Percentiles rank a stretch among this genome's conserved stretches.
These are phyloP conservation scores for Machaerirhynchus nigripectus DNA, from an alignment of 2,113 vertebrate species.

Conservation along the genomic window DNA sequence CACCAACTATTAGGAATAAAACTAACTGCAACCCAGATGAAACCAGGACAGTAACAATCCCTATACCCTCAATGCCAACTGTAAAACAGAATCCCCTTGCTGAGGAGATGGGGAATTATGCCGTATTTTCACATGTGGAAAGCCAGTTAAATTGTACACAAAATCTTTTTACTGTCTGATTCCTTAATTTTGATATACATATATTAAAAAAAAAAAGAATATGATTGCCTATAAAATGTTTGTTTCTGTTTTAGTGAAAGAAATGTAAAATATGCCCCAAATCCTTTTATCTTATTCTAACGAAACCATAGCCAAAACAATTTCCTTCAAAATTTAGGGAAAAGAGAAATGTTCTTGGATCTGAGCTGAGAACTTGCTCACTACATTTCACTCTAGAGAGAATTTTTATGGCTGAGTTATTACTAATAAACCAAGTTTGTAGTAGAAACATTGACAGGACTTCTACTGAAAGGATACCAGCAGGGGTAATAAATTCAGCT, in stretches of 20 bases:
- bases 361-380: background rate
- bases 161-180: background rate
- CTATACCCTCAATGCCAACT: background rate
- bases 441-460: constrained; percentile 43
- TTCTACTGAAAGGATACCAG: background rate
- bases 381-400: constrained; percentile 13
- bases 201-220: background rate
- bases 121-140: background rate
- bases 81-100: background rate
- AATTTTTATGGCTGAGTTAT: constrained; percentile 34
- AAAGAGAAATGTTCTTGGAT: constrained; percentile 29
- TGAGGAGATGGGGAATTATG: background rate
- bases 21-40: background rate
- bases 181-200: constrained; percentile 12
- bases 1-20: background rate
- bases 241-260: background rate
- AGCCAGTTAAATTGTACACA: background rate
- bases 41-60: background rate
- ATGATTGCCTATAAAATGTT: background rate
- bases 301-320: constrained; percentile 20
- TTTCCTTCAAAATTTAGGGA: constrained; percentile 42
- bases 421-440: constrained; percentile 42
- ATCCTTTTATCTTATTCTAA: constrained; percentile 23
- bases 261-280: constrained; percentile 39
- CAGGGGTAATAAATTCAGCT: constrained; percentile 27